Evolutionary conservation across 2,113 vertebrate species (phyloP).

Genomic region (Seriola quinqueradiata): DNA sequence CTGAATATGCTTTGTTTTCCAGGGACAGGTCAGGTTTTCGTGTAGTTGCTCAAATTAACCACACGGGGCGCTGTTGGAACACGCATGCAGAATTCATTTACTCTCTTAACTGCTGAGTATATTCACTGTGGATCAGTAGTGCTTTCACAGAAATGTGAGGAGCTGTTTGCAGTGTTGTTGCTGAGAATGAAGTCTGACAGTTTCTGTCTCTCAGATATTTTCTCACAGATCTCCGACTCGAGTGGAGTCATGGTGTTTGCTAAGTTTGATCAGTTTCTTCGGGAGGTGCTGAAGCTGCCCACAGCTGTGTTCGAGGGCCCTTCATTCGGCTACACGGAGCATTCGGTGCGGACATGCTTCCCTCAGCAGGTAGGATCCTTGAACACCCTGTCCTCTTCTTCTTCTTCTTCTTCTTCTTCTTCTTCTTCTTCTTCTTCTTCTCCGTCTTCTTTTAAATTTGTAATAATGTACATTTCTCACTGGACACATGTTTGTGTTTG

Average conservation of each 20-base stretch:
- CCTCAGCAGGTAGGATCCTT: constrained; percentile 91
- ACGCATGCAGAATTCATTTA: background rate
- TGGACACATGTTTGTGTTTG: constrained; percentile 66
- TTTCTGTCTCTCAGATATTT: constrained; percentile 89
- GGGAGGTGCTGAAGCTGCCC: constrained; percentile 94
- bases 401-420: no score
- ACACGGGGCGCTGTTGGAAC: constrained; percentile 57
- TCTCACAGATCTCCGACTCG: constrained; percentile 97
- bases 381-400: background rate
- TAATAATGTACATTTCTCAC: background rate
- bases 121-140: constrained; percentile 15
- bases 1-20: background rate
- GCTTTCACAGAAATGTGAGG: constrained; percentile 18
- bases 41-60: constrained; percentile 54
- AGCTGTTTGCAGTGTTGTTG: background rate
- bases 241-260: constrained; percentile 91
- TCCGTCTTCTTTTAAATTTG: background rate
- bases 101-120: background rate
- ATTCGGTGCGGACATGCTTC: constrained; percentile 92
- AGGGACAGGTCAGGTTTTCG: background rate
- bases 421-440: background rate
- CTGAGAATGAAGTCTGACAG: constrained; percentile 17
- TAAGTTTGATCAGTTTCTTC: constrained; percentile 95
- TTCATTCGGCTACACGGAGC: constrained; percentile 97
- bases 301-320: constrained; percentile 98